A percentile compares a stretch with the other conserved stretches of the same genome.
Evolutionary conservation across 2,888 invertebrate species (phyloP).

Genomic region (Adelphocoris suturalis): DNA sequence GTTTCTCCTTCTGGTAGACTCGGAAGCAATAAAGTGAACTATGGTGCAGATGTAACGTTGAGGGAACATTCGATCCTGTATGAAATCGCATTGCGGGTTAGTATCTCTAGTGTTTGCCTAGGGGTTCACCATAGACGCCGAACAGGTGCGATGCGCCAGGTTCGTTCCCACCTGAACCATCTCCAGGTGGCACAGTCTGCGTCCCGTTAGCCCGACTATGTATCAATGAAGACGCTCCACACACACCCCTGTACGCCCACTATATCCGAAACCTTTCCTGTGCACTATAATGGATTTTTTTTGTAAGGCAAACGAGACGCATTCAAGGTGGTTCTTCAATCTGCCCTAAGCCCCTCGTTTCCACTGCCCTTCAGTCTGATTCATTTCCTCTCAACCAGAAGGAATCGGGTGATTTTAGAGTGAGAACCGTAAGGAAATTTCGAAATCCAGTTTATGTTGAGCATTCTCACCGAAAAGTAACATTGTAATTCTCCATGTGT

Average conservation of each 20-base stretch:
- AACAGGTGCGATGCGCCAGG: slow-evolving; percentile 13
- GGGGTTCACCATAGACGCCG: background rate
- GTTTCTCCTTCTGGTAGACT: too few relatives aligned
- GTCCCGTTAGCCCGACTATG: background rate
- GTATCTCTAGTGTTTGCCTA: background rate
- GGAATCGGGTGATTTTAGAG: background rate
- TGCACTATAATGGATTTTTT: slow-evolving; percentile 7
- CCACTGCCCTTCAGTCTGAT: background rate
- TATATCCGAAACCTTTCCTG: slow-evolving; percentile 27
- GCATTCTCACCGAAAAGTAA: too few relatives aligned
- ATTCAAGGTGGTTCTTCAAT: background rate
- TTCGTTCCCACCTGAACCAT: slow-evolving; percentile 32
- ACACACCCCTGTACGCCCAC: background rate
- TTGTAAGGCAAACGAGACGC: background rate
- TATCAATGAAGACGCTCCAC: slow-evolving; percentile 22
- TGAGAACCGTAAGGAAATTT: background rate
- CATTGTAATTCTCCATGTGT: background rate
- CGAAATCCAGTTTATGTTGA: too few relatives aligned
- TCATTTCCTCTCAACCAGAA: background rate
- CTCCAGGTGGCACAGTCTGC: background rate
- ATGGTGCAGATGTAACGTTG: background rate
- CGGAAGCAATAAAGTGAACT: too few relatives aligned
- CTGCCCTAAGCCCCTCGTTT: background rate
- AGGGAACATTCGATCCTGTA: background rate
- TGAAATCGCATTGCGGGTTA: background rate